Evolutionary conservation across 2,797 vertebrate species (phyloP).

Genomic region (Pteronotus mesoamericanus): DNA sequence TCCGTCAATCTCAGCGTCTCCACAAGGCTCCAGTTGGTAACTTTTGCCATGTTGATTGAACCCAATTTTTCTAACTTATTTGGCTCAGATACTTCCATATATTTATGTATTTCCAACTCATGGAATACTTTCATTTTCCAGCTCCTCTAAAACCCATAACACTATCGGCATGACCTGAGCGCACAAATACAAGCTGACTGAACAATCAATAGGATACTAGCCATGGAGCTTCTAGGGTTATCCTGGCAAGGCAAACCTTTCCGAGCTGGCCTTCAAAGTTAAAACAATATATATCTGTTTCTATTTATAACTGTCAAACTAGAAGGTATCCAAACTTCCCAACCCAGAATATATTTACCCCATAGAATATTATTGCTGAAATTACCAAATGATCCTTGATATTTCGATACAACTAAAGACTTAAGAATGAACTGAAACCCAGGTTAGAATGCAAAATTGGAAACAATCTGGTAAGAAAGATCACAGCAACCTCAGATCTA

Average conservation of each 20-base stretch:
- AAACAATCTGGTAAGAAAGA: background rate
- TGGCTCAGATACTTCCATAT: background rate
- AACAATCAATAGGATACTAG: background rate
- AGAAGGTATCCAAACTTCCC: background rate
- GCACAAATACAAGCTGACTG: background rate
- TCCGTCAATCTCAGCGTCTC: background rate
- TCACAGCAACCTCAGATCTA: background rate
- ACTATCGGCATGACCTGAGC: background rate
- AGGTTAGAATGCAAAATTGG: conserved; percentile 21
- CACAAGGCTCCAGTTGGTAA: background rate
- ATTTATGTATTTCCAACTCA: background rate
- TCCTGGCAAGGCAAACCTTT: background rate
- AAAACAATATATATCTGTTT: background rate
- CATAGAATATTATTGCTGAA: background rate
- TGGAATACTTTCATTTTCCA: background rate
- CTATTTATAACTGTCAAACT: background rate
- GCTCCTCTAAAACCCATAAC: background rate
- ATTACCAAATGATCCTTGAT: background rate
- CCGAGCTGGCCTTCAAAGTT: background rate
- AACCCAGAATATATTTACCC: conserved; percentile 24
- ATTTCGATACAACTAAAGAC: background rate
- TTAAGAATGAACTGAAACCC: conserved; percentile 18
- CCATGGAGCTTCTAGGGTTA: background rate
- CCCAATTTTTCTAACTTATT: background rate
- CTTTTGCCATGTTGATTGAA: background rate